Conservation (phyloP, 2,113 vertebrate species). For the Phyllostomus discolor region DNA sequence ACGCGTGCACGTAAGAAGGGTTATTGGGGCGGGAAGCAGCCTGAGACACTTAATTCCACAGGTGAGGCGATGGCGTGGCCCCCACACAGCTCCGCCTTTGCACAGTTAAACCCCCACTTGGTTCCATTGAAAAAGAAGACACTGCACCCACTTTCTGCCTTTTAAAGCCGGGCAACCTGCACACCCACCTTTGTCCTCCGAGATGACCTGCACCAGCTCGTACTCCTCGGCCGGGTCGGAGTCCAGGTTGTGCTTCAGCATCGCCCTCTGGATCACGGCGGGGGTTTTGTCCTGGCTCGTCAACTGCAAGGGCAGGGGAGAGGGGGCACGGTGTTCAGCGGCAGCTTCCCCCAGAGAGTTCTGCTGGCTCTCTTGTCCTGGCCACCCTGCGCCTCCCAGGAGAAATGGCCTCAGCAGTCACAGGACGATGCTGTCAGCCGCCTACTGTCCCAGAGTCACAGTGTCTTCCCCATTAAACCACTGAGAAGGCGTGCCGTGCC, state of each 20-base stretch:
- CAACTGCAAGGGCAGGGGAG: slow-evolving; percentile 79
- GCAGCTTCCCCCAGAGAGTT: not conserved
- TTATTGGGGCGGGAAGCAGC: rapidly evolving
- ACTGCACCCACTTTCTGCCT: not conserved
- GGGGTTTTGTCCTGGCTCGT: slow-evolving; percentile 95
- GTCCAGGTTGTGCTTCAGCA: slow-evolving; percentile 94
- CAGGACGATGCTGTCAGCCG: not conserved
- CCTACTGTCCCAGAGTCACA: not conserved
- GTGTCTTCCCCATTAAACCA: not conserved
- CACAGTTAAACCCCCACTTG: not conserved
- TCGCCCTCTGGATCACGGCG: slow-evolving; percentile 89
- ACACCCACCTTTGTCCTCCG: slow-evolving; percentile 88
- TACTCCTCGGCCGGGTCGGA: slow-evolving; percentile 84
- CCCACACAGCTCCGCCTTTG: not conserved
- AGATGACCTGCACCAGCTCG: slow-evolving; percentile 94
- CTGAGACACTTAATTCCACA: not conserved
- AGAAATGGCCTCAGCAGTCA: not conserved
- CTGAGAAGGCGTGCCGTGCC: too few species aligned
- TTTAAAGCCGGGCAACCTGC: rapidly evolving
- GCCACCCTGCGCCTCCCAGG: not conserved
- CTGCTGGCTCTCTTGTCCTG: not conserved
- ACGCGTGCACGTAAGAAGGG: not conserved
- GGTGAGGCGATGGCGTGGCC: not conserved
- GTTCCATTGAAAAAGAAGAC: not conserved
- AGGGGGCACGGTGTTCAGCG: not conserved